These are phyloP conservation scores for Alouatta palliata DNA, from an alignment of 2,113 vertebrate genomes.

Conservation along the genomic window DNA sequence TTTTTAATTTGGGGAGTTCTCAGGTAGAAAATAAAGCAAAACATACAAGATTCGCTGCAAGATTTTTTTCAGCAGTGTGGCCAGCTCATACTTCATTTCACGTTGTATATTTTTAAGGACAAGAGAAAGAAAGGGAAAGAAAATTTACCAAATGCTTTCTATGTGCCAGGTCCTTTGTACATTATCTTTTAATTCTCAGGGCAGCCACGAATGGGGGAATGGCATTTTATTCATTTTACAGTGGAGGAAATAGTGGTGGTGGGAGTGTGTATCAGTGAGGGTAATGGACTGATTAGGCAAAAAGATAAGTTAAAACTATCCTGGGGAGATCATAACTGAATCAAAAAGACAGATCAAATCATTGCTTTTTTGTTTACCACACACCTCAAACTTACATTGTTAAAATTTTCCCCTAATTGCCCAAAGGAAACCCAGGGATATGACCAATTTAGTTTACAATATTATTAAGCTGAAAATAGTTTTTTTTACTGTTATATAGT, in stretches of 20 bases:
- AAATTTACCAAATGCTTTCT: neutral
- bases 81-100: neutral
- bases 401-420: neutral
- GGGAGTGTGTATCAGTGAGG: neutral
- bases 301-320: constrained; percentile 12
- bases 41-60: neutral
- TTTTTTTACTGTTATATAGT: neutral
- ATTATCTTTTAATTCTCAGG: neutral
- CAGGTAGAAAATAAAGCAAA: neutral
- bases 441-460: neutral
- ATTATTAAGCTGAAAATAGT: constrained; percentile 4
- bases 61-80: neutral
- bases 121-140: neutral
- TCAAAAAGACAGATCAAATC: neutral
- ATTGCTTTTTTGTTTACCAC: neutral
- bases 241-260: neutral
- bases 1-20: neutral
- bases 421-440: neutral
- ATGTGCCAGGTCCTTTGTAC: neutral
- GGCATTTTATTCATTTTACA: neutral
- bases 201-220: neutral
- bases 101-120: neutral
- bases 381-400: neutral
- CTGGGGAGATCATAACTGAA: neutral
- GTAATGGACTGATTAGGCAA: neutral